These are phyloP conservation scores for Archegozetes longisetosus DNA, from an alignment of 1,140 invertebrate species.

Conservation along the genomic window DNA sequence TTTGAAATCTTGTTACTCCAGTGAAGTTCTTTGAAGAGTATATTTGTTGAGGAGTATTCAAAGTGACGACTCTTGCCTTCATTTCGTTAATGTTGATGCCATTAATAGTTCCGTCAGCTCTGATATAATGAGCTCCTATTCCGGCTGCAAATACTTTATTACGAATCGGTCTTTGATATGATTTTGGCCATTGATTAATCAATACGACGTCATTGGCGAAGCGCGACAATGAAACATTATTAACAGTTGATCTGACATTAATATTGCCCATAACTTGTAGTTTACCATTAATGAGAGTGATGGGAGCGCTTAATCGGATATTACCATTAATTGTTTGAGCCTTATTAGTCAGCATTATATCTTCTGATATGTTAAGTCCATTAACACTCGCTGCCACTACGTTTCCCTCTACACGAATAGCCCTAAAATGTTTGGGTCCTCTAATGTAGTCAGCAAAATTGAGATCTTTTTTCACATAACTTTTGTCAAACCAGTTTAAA, in stretches of 20 bases:
- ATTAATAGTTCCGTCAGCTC: not conserved
- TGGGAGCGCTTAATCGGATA: not conserved
- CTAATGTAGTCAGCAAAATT: not conserved
- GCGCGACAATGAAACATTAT: not conserved
- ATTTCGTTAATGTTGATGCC: not conserved
- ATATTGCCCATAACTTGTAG: not conserved
- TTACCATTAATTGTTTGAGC: not conserved
- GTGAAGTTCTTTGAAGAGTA: constrained; percentile 1
- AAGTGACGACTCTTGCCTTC: constrained; percentile 2
- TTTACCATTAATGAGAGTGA: not conserved
- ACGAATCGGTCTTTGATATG: not conserved
- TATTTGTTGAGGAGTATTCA: not conserved
- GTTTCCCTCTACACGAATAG: not conserved
- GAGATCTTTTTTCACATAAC: not conserved
- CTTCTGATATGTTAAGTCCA: not conserved
- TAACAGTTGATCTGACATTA: not conserved
- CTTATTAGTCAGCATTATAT: not conserved
- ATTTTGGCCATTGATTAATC: not conserved
- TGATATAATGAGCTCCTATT: not conserved
- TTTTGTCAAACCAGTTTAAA: not conserved
- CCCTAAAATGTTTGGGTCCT: not conserved
- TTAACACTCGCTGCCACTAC: not conserved
- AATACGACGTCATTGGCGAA: not conserved
- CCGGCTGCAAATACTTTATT: constrained; percentile 2
- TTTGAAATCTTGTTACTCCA: not conserved